Evolutionary conservation across 2,888 invertebrate species (phyloP).

Genomic region (Chrysotoxum bicinctum): DNA sequence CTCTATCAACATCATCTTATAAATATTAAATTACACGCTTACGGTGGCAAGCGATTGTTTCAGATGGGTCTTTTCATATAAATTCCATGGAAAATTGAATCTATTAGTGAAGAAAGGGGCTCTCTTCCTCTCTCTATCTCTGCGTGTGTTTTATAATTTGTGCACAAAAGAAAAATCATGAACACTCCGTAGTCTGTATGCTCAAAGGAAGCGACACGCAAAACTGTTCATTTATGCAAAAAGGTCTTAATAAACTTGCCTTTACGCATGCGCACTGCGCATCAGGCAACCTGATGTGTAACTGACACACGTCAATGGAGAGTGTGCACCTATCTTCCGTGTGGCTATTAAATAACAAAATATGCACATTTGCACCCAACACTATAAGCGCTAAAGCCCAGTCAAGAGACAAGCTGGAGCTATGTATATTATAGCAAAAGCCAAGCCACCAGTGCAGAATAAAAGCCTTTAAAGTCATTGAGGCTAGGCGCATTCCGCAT

Average conservation of each 20-base stretch:
- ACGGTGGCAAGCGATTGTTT: slow-evolving; percentile 50
- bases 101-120: slow-evolving; percentile 17
- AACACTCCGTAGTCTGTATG: not conserved
- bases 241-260: slow-evolving; percentile 61
- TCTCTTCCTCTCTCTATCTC: not conserved
- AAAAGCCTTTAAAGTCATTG: slow-evolving; percentile 16
- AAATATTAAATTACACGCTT: slow-evolving; percentile 51
- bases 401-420: not conserved
- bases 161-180: slow-evolving; percentile 20
- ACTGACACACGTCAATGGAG: slow-evolving; percentile 70
- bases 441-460: slow-evolving; percentile 31
- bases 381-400: not conserved
- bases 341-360: slow-evolving; percentile 70
- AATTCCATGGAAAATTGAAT: slow-evolving; percentile 45
- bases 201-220: slow-evolving; percentile 65
- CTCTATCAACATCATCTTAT: slow-evolving; percentile 25
- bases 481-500: slow-evolving; percentile 37
- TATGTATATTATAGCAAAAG: not conserved
- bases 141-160: not conserved
- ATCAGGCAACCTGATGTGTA: slow-evolving; percentile 59
- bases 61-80: slow-evolving; percentile 34
- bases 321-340: slow-evolving; percentile 64
- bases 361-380: slow-evolving; percentile 48
- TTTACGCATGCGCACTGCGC: slow-evolving; percentile 52
- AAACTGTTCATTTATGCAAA: slow-evolving; percentile 71